A percentile compares a stretch with the other conserved stretches of the same genome.
Conservation (phyloP, 2,888 invertebrate genomes). For the Ligdia adustata region DNA sequence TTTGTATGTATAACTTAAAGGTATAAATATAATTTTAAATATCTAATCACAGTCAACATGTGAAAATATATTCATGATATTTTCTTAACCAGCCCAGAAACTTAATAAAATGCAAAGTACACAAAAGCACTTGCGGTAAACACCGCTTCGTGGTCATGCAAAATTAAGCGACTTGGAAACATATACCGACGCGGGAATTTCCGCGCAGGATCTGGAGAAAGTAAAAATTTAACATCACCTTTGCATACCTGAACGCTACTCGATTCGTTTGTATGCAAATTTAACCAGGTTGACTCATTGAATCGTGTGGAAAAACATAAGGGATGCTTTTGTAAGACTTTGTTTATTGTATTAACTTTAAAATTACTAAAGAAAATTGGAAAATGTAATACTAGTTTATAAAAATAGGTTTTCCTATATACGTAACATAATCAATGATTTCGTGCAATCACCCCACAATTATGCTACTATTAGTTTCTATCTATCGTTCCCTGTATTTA, state of each 20-base stretch:
- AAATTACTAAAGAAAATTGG: too few relatives aligned
- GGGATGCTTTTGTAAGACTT: background rate
- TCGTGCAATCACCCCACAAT: too few relatives aligned
- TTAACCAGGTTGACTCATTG: slow-evolving; percentile 5
- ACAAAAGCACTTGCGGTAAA: slow-evolving; percentile 33
- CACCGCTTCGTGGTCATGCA: slow-evolving; percentile 37
- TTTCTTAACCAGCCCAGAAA: slow-evolving; percentile 29
- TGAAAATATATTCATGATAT: slow-evolving; percentile 1
- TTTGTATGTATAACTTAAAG: too few relatives aligned
- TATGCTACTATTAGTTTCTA: too few relatives aligned
- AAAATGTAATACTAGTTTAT: too few relatives aligned
- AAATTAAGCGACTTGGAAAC: slow-evolving; percentile 44
- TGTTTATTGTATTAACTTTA: too few relatives aligned
- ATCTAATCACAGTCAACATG: slow-evolving; percentile 5
- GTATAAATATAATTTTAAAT: too few relatives aligned
- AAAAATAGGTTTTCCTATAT: too few relatives aligned
- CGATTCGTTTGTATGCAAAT: slow-evolving; percentile 22
- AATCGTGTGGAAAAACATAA: background rate
- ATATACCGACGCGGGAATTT: slow-evolving; percentile 39
- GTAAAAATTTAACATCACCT: slow-evolving; percentile 40
- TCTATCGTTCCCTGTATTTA: too few relatives aligned
- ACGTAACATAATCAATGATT: too few relatives aligned
- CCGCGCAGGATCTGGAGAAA: slow-evolving; percentile 27
- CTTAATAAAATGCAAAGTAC: slow-evolving; percentile 43
- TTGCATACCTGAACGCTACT: slow-evolving; percentile 25